Base-by-base conservation (phyloP, 2,888 invertebrate species). In the Isoperla grammatica region DNA sequence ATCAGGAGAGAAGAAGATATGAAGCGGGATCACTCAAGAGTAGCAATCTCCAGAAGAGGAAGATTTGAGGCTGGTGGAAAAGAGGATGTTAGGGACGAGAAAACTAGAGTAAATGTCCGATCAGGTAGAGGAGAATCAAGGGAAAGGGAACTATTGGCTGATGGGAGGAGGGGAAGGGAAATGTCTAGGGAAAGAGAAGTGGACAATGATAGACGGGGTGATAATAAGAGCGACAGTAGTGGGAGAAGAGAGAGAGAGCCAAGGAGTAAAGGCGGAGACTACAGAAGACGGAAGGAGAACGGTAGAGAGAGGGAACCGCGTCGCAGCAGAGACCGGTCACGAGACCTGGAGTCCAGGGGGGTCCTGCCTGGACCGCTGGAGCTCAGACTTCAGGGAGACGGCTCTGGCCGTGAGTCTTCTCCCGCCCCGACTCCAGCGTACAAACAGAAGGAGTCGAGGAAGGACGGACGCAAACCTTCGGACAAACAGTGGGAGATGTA, bases 361-460 rank as follows among this genome's bases (percentile, higher is more conserved):
- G 81, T 81, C 1, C 82, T 81, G 6, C 84, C 83, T 1, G 83
- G 83, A 66, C 83, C 83, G 1, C 81, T 81, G 1, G 49, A 50
- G n/a, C 49, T 22, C 13, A 11, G 49, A 9, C 61, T 60, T 22
- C 67, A 81, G 68, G 82, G 81, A 37, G 81, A 81, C 68, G 81
- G 81, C 1, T 82, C 81, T 6, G 84, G 83, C 1, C 83, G 83
- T 66, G 83, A 84, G 69, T 84, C 83, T 1, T 81, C 81, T 1
- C 81, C 82, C 1, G 83, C 84, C 72, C 79, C 58, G 1, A 29
- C 49, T n/a, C 35, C 55, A 1, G 39, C 19, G 11, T 17, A 15
- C 20, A 37, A 20, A n/a, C 43, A n/a, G 42, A 19, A 23, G 37
- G 48, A 48, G 17, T n/a, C 15, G 9, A 6, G 45, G 45, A 15